These are phyloP conservation scores for Cheirogaleus medius DNA, from an alignment of 2,113 vertebrate genomes.

Conservation along the genomic window DNA sequence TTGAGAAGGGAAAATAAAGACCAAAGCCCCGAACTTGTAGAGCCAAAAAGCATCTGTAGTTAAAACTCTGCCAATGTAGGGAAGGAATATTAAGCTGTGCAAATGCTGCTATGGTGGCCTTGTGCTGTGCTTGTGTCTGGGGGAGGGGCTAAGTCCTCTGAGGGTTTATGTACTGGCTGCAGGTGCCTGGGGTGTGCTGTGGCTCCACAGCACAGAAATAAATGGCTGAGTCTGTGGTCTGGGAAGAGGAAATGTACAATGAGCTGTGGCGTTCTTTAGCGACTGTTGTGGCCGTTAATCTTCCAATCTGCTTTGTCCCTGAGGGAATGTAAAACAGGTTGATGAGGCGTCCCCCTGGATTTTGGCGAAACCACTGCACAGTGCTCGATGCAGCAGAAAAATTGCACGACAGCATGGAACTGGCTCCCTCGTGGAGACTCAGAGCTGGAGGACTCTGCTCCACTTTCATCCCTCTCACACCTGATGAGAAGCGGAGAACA, in stretches of 20 bases:
- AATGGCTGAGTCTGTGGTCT: slow-evolving; percentile 44
- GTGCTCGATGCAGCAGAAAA: accelerated
- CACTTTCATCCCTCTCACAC: slow-evolving; percentile 42
- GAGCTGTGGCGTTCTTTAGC: not conserved
- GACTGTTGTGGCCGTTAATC: accelerated
- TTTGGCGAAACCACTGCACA: slow-evolving; percentile 47
- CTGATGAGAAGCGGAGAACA: slow-evolving; percentile 35
- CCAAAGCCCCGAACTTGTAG: not conserved
- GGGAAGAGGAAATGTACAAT: not conserved
- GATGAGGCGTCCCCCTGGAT: not conserved
- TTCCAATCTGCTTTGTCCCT: slow-evolving; percentile 15
- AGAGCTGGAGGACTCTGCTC: not conserved
- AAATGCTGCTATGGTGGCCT: not conserved
- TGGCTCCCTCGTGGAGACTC: slow-evolving; percentile 43
- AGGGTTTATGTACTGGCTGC: not conserved
- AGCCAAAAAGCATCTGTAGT: not conserved
- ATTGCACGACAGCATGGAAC: not conserved
- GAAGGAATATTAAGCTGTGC: not conserved
- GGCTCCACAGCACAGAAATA: slow-evolving; percentile 19
- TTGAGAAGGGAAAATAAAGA: not conserved
- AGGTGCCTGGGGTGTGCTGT: slow-evolving; percentile 9
- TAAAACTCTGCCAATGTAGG: not conserved
- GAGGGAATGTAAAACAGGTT: not conserved
- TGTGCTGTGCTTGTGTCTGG: accelerated
- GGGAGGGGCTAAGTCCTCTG: not conserved